Base-by-base conservation (phyloP, 2,113 vertebrate genomes). In the Embiotoca jacksoni region DNA sequence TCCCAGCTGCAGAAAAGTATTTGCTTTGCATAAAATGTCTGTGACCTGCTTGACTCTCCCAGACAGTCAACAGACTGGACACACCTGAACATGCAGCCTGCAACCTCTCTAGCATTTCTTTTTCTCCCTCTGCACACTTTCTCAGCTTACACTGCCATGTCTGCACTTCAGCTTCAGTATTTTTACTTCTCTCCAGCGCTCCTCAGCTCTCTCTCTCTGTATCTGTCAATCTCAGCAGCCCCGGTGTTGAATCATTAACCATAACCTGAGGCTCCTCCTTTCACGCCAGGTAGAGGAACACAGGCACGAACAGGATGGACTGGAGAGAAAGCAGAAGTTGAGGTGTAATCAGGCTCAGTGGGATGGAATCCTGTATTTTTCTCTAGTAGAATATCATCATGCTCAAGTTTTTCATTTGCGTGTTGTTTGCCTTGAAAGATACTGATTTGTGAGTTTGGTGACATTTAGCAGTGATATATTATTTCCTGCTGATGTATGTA, bases 181-280 rank as follows among this genome's bases (percentile, higher is more conserved):
- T 80, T 85, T 72, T 81, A 77, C 74, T 77, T 70, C 53, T 73
- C 77, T 65, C 65, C 31, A 1, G 55, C 53, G 5, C 53, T 54
- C n/a, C 16, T 6, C 15, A 3, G 23, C 35, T 58, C 47, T 50
- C 35, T 68, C 30, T 59, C 72, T 61, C 82, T 81, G 82, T 83
- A 75, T 88, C 84, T 83, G 78, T 87, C 85, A 89, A 83, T 89
- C 84, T 93, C 87, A 58, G 75, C 72, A 55, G 75, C 78, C 61
- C 72, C 67, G 70, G 80, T 67, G 78, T 85, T 89, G 90, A 93
- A 94, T 93, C 90, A 94, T 95, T 95, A 94, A 94, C 90, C 41
- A 76, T 71, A 68, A 61, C 79, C 82, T 58, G 67, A 83, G 61
- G 91, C 90, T 88, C 92, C 93, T 74, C 92, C 94, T 82, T 71